Percentiles rank a stretch among this genome's conserved stretches.
Conservation (phyloP, 2,797 vertebrate species). For the Kryptopterus vitreolus region DNA sequence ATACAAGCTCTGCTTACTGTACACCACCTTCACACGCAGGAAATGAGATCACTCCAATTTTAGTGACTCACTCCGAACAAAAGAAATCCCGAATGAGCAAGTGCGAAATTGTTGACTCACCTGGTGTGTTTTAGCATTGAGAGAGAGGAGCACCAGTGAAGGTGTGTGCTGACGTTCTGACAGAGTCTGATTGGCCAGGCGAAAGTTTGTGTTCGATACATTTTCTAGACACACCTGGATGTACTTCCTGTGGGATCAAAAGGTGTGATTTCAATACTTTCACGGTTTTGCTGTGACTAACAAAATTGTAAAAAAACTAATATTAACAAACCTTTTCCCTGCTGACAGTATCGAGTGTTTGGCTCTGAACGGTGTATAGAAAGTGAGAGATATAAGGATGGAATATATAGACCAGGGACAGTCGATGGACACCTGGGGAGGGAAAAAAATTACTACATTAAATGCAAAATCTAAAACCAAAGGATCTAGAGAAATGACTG, state of each 20-base stretch:
- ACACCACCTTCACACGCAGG: constrained; percentile 74
- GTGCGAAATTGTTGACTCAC: constrained; percentile 65
- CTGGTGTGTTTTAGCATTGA: constrained; percentile 81
- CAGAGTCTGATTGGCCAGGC: constrained; percentile 80
- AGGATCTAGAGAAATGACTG: too few relatives aligned
- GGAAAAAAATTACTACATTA: neutral
- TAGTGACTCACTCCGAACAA: neutral
- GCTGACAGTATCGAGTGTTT: constrained; percentile 89
- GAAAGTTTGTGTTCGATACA: constrained; percentile 86
- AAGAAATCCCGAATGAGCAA: neutral
- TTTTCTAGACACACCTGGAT: constrained; percentile 93
- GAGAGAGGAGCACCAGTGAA: constrained; percentile 75
- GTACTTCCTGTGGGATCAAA: constrained; percentile 82
- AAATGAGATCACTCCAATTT: constrained; percentile 3
- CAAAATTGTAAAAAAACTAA: neutral
- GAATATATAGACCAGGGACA: constrained; percentile 99
- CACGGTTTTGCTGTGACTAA: neutral
- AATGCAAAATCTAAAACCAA: neutral
- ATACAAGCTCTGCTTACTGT: constrained; percentile 88
- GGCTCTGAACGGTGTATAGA: constrained; percentile 92
- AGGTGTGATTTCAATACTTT: neutral
- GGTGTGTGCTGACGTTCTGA: constrained; percentile 65
- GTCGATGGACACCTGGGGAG: constrained; percentile 89
- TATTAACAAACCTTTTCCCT: constrained; percentile 82
- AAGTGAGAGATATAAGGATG: constrained; percentile 90